Evolutionary conservation across 2,797 vertebrate species (phyloP).

Genomic region (Poecilia gillii): DNA sequence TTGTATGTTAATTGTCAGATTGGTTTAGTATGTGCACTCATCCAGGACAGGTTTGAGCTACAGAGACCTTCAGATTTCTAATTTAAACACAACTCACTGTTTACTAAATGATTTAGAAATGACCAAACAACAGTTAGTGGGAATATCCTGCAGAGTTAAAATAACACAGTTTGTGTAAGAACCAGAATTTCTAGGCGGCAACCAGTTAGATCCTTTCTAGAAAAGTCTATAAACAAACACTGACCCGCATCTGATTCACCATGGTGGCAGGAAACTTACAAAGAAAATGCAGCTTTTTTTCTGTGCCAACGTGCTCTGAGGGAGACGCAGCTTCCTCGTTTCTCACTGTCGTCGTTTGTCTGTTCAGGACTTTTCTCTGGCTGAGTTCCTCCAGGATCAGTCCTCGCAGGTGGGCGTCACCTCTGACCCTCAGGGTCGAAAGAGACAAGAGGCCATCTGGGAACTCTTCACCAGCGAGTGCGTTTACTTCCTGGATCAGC

Average conservation of each 20-base stretch:
- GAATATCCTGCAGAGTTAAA: slow-evolving; percentile 6
- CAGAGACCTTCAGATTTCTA: slow-evolving; percentile 52
- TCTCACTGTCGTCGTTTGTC: background rate
- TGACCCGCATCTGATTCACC: slow-evolving; percentile 7
- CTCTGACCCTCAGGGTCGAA: slow-evolving; percentile 66
- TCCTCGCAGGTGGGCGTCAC: slow-evolving; percentile 65
- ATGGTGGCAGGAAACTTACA: slow-evolving; percentile 8
- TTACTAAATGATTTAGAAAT: slow-evolving; percentile 30
- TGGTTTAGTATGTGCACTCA: slow-evolving; percentile 22
- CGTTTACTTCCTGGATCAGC: slow-evolving; percentile 92
- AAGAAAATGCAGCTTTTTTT: background rate
- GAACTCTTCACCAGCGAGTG: slow-evolving; percentile 94
- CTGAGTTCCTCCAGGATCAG: slow-evolving; percentile 83
- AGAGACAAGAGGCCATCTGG: slow-evolving; percentile 87
- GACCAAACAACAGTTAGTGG: slow-evolving; percentile 12
- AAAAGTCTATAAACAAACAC: slow-evolving; percentile 41
- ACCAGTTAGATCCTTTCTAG: background rate
- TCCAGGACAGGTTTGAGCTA: slow-evolving; percentile 33
- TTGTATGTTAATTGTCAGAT: slow-evolving; percentile 39
- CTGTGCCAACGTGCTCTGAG: background rate
- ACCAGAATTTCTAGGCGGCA: slow-evolving; percentile 59
- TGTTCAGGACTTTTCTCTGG: slow-evolving; percentile 84
- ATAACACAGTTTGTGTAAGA: slow-evolving; percentile 35
- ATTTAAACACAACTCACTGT: slow-evolving; percentile 53
- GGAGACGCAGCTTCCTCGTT: background rate